phyloP scores from a whole-genome alignment of 2,113 vertebrate genomes.

The Pimephales promelas region DNA sequence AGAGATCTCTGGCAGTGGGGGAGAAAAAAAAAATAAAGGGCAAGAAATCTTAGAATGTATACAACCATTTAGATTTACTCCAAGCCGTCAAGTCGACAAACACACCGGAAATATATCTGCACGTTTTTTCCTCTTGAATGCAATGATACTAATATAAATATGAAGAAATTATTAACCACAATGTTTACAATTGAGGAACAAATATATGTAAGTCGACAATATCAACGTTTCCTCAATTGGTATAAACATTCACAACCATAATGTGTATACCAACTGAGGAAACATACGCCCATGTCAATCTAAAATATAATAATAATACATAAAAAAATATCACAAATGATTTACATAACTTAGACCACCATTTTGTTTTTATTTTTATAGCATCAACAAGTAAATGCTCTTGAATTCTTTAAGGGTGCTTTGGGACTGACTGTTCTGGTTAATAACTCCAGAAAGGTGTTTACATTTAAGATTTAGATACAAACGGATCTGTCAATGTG shows the following conservation, averaged over 20 bases:
- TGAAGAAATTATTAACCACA: not conserved
- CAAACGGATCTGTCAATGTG: not conserved
- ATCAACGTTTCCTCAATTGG: no score
- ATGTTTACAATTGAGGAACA: not conserved
- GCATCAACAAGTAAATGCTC: not conserved
- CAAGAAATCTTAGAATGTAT: constrained; percentile 7
- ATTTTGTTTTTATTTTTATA: not conserved
- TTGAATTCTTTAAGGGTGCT: not conserved
- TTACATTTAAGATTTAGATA: not conserved
- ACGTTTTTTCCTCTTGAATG: not conserved
- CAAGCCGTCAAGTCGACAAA: constrained; percentile 30
- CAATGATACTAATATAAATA: not conserved
- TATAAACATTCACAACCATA: not conserved
- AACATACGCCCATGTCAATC: not conserved
- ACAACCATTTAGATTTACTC: not conserved
- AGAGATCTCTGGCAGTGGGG: constrained; percentile 45
- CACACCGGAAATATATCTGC: not conserved
- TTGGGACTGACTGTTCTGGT: not conserved
- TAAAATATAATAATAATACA: not conserved
- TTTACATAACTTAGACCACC: not conserved
- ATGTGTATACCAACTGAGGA: not conserved
- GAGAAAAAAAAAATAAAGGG: constrained; percentile 11
- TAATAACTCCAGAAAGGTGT: constrained; percentile 1
- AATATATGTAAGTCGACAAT: no score
- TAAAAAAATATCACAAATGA: not conserved